Base-by-base conservation (phyloP, 1,140 invertebrate species). In the Aphaenogaster ashmeadi region DNA sequence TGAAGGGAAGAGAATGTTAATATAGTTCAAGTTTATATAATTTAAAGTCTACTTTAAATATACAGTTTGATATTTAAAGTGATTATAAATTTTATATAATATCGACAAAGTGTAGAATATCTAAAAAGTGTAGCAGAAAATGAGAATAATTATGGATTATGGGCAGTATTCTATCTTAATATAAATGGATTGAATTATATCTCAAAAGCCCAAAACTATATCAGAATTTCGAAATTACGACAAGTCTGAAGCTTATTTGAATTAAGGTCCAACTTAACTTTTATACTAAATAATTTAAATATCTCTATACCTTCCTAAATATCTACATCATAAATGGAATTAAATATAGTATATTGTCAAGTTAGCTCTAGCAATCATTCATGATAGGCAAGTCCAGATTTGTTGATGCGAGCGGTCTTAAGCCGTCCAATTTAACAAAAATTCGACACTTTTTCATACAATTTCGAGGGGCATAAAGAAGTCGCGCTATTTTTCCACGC, bases 401-500 rank as follows among this genome's bases (percentile, higher is more conserved):
- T 52, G 41, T 50, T 15, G 21, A 1, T n/a, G 11, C 54, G 44
- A 50, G 7, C 18, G 18, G 0, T 1, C 8, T 21, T 67, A 67
- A 44, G 4, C 4, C 9, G 8, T 36, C 1, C 78, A 27, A 66
- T 13, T 74, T 36, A 9, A 56, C 13, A 44, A 36, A 84, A 84
- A 60, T 60, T 62, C 27, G 27, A 11, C 41, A 33, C 38, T 72
- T 36, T 74, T 60, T 50, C 69, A 6, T 8, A 9, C 52, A 38
- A 50, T 74, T 38, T 75, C 27, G 54, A 74, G 21, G 11, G 9
- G 18, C 27, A 50, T 7, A 36, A 60, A 36, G 33, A 62, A 38
- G 44, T 47, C 3, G 67, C 41, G 27, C 27, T 75, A 75, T 75
- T 75, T 83, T 84, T 84, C 80, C 69, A 3, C 78, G 44, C n/a